Base-by-base conservation (phyloP, 2,797 vertebrate genomes). In the Chaetodon trifasciatus region DNA sequence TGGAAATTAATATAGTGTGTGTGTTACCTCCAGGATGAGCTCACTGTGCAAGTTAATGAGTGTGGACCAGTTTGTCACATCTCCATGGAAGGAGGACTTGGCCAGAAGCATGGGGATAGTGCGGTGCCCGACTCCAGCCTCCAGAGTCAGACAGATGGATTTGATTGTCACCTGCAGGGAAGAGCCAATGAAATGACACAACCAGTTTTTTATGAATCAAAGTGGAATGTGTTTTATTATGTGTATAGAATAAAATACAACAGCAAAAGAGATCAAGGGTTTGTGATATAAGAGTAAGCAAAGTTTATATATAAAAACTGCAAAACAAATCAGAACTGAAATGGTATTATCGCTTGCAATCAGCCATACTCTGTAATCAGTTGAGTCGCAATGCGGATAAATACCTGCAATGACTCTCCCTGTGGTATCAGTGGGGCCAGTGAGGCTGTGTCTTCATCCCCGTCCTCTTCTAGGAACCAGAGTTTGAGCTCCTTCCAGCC, bases 61-160 rank as follows among this genome's bases (percentile, higher is more conserved):
- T 0, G 97, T 97, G 83, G 94, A 97, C 97, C 98, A 99, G 93
- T 99, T 97, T 92, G 92, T 96, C 35, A 98, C 97, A 82, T 97
- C 93, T 74, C 98, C 97, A 10, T 94, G 86, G 93, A 99, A 97
- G 28, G 95, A 95, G 8, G 98, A 97, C 79, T 99, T 99, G 78
- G 97, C 97, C 88, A 99, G 95, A 74, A 99, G 97, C 97, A 99
- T 98, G 28, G 98, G 98, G 61, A 99, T 89, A 1, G 98, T 99
- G 88, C 96, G 96, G 78, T 99, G 98, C 52, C 98, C 98, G 79
- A 99, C 94, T 3, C 98, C 98, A 75, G 98, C 98, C 93, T 99
- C 98, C 76, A 99, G 95, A 52, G 98, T 98, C 79, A 99, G 24
- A 86, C 97, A 97, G 88, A 99, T 95, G 46, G 97, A 97, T 76